A percentile compares a stretch with the other conserved stretches of the same genome.
Conservation (phyloP, 2,797 vertebrate genomes). For the Etheostoma nigrum region DNA sequence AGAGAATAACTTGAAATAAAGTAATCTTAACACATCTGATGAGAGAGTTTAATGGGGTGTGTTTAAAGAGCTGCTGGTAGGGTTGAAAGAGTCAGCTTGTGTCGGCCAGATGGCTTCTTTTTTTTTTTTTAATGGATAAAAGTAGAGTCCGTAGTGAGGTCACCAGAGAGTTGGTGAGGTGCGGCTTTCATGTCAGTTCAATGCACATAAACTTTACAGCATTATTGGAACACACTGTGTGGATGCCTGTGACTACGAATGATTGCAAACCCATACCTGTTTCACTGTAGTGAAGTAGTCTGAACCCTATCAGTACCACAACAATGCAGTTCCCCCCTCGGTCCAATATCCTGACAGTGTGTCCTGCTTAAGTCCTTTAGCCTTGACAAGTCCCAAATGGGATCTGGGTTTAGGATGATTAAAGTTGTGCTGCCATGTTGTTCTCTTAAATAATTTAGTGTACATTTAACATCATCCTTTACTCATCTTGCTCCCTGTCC, state of each 20-base stretch:
- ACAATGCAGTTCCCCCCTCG: conserved; percentile 42
- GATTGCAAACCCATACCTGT: conserved; percentile 16
- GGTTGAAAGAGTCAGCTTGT: conserved; percentile 29
- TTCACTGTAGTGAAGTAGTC: conserved; percentile 31
- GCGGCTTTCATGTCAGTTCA: conserved; percentile 54
- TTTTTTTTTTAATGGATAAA: conserved; percentile 5
- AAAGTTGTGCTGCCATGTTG: conserved; percentile 60
- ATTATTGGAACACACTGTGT: conserved; percentile 31
- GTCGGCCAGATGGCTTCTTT: conserved; percentile 43
- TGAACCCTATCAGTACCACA: conserved; percentile 54
- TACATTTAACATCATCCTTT: conserved; percentile 67
- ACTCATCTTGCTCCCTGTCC: conserved; percentile 34
- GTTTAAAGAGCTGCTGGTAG: conserved; percentile 7
- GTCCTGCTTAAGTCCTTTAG: conserved; percentile 67
- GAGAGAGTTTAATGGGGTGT: conserved; percentile 17
- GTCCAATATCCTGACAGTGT: conserved; percentile 63
- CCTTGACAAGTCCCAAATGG: conserved; percentile 64
- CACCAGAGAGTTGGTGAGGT: conserved; percentile 30
- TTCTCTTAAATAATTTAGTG: conserved; percentile 75
- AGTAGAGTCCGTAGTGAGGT: conserved; percentile 39
- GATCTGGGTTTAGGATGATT: conserved; percentile 62
- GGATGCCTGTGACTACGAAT: background rate
- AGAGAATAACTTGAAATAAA: conserved; percentile 28
- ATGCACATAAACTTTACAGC: conserved; percentile 51
- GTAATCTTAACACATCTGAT: conserved; percentile 24